Percentiles rank a stretch among this genome's conserved stretches.
These are phyloP conservation scores for Diplogasteroides magnus DNA, from an alignment of 1,140 invertebrate species.

Conservation along the genomic window DNA sequence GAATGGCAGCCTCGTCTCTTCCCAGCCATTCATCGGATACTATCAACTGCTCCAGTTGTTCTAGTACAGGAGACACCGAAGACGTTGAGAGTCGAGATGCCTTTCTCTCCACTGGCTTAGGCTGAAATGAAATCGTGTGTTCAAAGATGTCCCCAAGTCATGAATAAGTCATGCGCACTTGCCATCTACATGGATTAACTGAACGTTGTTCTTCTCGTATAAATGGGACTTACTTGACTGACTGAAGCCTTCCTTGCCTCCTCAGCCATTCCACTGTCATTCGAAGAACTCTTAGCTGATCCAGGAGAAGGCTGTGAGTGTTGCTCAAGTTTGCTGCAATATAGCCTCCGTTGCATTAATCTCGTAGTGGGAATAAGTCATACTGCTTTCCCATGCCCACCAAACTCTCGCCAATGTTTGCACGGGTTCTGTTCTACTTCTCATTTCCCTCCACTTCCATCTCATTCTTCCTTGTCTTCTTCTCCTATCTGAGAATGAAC, in stretches of 20 bases:
- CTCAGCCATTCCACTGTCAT: background rate
- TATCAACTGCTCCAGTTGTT: constrained; percentile 37
- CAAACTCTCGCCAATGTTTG: no score
- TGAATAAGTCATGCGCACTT: no score
- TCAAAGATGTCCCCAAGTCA: no score
- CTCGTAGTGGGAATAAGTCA: no score
- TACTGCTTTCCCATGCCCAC: no score
- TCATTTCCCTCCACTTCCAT: no score
- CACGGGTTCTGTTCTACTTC: no score
- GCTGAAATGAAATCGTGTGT: background rate
- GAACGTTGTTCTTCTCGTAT: no score
- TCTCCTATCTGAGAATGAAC: no score
- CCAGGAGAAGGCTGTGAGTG: background rate
- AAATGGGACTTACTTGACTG: background rate
- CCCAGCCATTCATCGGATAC: constrained; percentile 37
- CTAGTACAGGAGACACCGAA: constrained; percentile 26
- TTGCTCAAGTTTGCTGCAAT: background rate
- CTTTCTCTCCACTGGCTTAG: background rate
- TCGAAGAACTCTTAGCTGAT: background rate
- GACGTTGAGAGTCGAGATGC: constrained; percentile 1
- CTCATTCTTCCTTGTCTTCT: no score
- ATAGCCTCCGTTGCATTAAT: no score
- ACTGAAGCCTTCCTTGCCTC: background rate
- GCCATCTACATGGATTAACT: no score
- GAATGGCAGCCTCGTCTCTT: constrained; percentile 24